Evolutionary conservation across 1,140 invertebrate species (phyloP).

Genomic region (Sitobion miscanthi): DNA sequence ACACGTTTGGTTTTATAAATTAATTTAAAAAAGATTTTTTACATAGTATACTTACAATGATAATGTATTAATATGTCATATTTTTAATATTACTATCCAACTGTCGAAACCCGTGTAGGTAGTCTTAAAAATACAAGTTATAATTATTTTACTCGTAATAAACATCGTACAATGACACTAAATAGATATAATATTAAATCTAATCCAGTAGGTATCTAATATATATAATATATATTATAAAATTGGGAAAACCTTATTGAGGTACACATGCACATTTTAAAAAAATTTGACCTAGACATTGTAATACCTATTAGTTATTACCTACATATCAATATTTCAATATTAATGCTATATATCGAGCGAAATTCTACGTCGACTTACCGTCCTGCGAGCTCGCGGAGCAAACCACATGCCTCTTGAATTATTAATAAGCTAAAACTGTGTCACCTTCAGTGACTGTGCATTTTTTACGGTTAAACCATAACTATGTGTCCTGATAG

Average conservation of each 20-base stretch:
- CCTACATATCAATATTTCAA: background rate
- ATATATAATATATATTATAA: background rate
- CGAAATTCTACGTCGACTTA: background rate
- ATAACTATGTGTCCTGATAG: background rate
- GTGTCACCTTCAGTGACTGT: slow-evolving; percentile 30
- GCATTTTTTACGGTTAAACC: background rate
- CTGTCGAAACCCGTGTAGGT: background rate
- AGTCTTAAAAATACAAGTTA: background rate
- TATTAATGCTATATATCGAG: background rate
- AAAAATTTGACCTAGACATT: background rate
- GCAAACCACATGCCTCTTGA: slow-evolving; percentile 1
- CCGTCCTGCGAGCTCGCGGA: background rate
- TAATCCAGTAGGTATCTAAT: background rate
- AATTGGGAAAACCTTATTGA: background rate
- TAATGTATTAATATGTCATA: background rate
- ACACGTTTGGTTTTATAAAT: background rate
- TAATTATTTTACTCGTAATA: background rate
- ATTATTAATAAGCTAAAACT: slow-evolving; percentile 47
- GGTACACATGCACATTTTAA: background rate
- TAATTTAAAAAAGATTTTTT: background rate
- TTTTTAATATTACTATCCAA: background rate
- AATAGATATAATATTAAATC: background rate
- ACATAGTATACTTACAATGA: background rate
- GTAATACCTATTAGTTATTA: background rate
- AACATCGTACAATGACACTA: background rate